phyloP scores from a whole-genome alignment of 1,140 invertebrate genomes.

The Aphidius ervi region DNA sequence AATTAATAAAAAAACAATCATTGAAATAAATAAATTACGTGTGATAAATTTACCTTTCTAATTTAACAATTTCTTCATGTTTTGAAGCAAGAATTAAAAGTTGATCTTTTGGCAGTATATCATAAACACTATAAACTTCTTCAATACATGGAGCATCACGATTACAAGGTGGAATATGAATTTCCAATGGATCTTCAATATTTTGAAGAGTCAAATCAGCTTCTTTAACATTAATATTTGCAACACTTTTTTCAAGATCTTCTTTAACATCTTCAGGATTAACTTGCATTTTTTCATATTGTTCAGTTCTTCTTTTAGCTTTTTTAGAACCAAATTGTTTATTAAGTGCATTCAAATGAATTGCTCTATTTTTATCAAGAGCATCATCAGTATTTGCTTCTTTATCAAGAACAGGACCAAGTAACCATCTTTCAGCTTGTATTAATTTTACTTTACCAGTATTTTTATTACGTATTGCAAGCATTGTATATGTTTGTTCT shows the following conservation, averaged over 20 bases:
- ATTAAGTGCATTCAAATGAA: conserved; percentile 36
- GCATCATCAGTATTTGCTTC: conserved; percentile 15
- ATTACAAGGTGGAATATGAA: conserved; percentile 47
- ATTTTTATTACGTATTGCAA: conserved; percentile 45
- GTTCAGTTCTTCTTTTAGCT: conserved; percentile 49
- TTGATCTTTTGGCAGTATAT: conserved; percentile 47
- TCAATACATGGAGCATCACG: conserved; percentile 42
- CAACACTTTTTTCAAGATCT: conserved; percentile 48
- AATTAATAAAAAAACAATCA: background rate
- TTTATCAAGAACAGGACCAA: conserved; percentile 41
- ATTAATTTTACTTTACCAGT: conserved; percentile 42
- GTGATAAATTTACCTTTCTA: conserved; percentile 28
- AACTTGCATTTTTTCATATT: conserved; percentile 49
- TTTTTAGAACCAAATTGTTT: conserved; percentile 57
- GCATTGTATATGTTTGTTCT: conserved; percentile 39
- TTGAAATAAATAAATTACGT: conserved; percentile 20
- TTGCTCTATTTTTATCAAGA: conserved; percentile 14
- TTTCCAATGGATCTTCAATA: conserved; percentile 27
- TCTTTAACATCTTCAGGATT: conserved; percentile 50
- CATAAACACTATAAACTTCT: conserved; percentile 50
- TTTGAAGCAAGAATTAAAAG: conserved; percentile 41
- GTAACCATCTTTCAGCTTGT: conserved; percentile 41
- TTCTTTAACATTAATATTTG: conserved; percentile 20
- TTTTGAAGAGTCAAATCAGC: conserved; percentile 27
- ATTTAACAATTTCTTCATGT: conserved; percentile 32